Percentiles rank a stretch among this genome's conserved stretches.
Evolutionary conservation across 1,140 invertebrate genomes (phyloP).

Genomic region (Drosophila obscura): DNA sequence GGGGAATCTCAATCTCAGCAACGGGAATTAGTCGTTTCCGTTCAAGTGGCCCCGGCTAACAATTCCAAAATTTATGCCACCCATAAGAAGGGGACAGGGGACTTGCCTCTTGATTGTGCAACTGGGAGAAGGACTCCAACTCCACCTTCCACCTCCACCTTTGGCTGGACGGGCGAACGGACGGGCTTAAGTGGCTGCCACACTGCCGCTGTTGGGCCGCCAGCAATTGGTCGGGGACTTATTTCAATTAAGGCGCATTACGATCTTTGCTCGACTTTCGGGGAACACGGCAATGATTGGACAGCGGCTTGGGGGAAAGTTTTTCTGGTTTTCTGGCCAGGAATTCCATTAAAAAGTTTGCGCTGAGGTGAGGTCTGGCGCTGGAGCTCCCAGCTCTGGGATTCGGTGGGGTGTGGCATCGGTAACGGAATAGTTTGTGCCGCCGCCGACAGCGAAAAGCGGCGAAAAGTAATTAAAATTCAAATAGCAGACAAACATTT

Average conservation of each 20-base stretch:
- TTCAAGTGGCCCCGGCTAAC: conserved; percentile 68
- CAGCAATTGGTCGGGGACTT: conserved; percentile 80
- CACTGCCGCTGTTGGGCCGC: conserved; percentile 13
- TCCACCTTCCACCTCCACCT: conserved; percentile 54
- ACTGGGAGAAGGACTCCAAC: conserved; percentile 55
- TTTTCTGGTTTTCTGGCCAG: conserved; percentile 65
- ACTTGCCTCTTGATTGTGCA: conserved; percentile 80
- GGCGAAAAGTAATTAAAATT: conserved; percentile 82
- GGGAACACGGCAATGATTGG: conserved; percentile 59
- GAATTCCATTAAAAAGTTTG: conserved; percentile 78
- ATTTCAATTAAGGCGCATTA: conserved; percentile 83
- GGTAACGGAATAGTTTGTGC: conserved; percentile 62
- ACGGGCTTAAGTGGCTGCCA: conserved; percentile 67
- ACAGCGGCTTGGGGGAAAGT: conserved; percentile 51
- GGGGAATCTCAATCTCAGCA: conserved; percentile 62
- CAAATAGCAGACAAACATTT: conserved; percentile 83
- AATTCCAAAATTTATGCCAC: conserved; percentile 80
- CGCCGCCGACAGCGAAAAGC: conserved; percentile 41
- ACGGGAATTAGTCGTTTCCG: conserved; percentile 78
- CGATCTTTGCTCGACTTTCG: conserved; percentile 47
- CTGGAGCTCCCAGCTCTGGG: neutral
- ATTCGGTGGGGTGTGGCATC: conserved; percentile 3
- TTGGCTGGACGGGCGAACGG: conserved; percentile 33
- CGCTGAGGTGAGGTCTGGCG: conserved; percentile 27
- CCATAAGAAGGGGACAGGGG: conserved; percentile 32